Evolutionary conservation across 2,888 invertebrate genomes (phyloP).

Genomic region (Sphaerophoria taeniata): DNA sequence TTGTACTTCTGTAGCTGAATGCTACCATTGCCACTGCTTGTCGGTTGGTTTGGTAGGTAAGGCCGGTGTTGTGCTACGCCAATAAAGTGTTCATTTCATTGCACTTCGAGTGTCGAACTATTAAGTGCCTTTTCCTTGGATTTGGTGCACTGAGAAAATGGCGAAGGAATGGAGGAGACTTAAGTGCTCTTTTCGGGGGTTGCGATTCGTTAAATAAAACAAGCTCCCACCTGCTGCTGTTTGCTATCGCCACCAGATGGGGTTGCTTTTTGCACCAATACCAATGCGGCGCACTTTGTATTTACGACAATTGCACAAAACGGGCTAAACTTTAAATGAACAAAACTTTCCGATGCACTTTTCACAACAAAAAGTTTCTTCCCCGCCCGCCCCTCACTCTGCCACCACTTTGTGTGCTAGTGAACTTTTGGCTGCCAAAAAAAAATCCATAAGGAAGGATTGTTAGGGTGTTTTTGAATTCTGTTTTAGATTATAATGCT

Average conservation of each 20-base stretch:
- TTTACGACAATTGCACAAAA: slow-evolving; percentile 72
- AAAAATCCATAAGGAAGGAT: slow-evolving; percentile 66
- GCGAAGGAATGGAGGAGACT: neutral
- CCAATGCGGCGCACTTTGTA: slow-evolving; percentile 49
- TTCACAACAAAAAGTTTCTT: slow-evolving; percentile 60
- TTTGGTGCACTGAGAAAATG: neutral
- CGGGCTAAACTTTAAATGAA: slow-evolving; percentile 73
- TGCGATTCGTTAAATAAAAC: slow-evolving; percentile 54
- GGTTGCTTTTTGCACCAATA: slow-evolving; percentile 45
- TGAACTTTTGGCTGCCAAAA: slow-evolving; percentile 41
- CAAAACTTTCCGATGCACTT: slow-evolving; percentile 68
- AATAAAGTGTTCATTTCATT: slow-evolving; percentile 71
- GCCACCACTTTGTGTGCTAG: slow-evolving; percentile 24
- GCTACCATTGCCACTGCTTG: slow-evolving; percentile 56
- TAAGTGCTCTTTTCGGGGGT: slow-evolving; percentile 64
- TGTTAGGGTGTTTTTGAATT: slow-evolving; percentile 26
- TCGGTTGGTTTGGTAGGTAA: slow-evolving; percentile 13
- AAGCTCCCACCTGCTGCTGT: slow-evolving; percentile 41
- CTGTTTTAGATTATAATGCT: neutral
- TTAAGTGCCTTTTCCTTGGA: slow-evolving; percentile 55
- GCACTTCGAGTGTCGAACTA: slow-evolving; percentile 60
- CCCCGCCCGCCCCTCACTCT: neutral
- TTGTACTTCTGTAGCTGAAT: slow-evolving; percentile 46
- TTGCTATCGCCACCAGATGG: neutral
- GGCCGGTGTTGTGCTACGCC: slow-evolving; percentile 50